Percentiles rank a stretch among this genome's conserved stretches.
phyloP scores from a whole-genome alignment of 2,797 vertebrate genomes.

The Apodemus agrarius region DNA sequence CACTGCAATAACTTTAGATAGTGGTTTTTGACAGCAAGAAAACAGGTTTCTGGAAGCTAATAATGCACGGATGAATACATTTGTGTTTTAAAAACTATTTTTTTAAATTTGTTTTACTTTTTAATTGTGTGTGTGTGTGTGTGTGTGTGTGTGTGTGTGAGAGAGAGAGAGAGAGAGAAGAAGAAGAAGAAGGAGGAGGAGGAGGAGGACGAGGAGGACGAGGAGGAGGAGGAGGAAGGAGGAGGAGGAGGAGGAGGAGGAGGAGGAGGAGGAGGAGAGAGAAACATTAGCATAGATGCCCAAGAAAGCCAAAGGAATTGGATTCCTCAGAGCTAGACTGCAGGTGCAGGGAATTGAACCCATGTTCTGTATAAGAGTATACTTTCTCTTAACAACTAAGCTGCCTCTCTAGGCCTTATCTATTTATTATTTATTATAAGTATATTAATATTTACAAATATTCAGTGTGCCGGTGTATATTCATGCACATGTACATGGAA shows the following conservation, averaged over 20 bases:
- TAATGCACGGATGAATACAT: conserved; percentile 39
- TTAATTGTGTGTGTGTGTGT: neutral
- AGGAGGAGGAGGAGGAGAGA: no score
- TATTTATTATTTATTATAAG: neutral
- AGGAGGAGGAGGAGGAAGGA: no score
- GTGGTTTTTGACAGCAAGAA: conserved; percentile 60
- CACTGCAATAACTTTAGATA: neutral
- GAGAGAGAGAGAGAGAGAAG: no score
- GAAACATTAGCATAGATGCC: neutral
- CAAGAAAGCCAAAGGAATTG: neutral
- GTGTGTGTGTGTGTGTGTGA: neutral
- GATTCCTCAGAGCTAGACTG: neutral
- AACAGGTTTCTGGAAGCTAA: conserved; percentile 57
- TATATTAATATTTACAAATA: neutral
- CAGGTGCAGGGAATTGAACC: neutral
- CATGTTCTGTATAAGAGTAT: neutral
- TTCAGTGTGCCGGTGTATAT: neutral
- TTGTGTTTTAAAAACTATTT: neutral
- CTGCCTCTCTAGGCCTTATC: neutral
- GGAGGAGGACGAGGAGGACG: no score
- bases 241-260: no score
- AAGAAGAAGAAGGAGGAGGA: no score
- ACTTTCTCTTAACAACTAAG: neutral
- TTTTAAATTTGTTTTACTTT: neutral
- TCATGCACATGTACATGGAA: neutral